Evolutionary conservation across 2,113 vertebrate genomes (phyloP), one percentile per base, ranked within the genome.

Genomic region (Speoplatyrhinus poulsoni): DNA sequence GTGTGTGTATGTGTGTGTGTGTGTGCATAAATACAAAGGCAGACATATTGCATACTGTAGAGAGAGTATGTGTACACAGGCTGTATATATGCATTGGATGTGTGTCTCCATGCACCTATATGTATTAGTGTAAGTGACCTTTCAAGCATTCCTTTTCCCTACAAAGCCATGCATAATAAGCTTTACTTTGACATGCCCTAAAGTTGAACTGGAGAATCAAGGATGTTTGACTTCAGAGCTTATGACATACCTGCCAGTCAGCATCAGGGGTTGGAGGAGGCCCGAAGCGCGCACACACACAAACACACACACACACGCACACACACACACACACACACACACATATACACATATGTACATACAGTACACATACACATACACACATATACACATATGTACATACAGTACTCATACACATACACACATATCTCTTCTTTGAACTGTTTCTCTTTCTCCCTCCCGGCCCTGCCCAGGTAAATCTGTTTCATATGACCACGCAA

Each of bases 161-260:
- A 53, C 52, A 57, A 41, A 80, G 50, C 58, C 64, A 75, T 71
- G 73, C 52, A 76, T 86, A 85, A 89, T 73, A 70, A 84, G 84
- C 86, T 87, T 85, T 75, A 79, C 72, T 80, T 75, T 72, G 74
- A 80, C 73, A 17, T 88, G 86, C 73, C 89, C 89, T 71, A 62
- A 72, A 85, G 82, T 90, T 90, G 85, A 91, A 88, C 87, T 82
- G 69, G 74, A 74, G 66, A 80, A 83, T 84, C 79, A 77, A 60
- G 77, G 74, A 79, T 62, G 69, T 86, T 85, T 90, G 83, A 81
- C 81, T 85, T 72, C 76, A 72, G 67, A 53, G 69, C 75, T 85
- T 87, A 78, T 89, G 87, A 88, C 88, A 82, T 73, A 80, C 84
- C 86, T 90, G 85, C 81, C 83, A 86, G 71, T 88, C 85, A 87